Evolutionary conservation across 2,888 invertebrate species (phyloP).

Genomic region (Standfussiana lucernea): DNA sequence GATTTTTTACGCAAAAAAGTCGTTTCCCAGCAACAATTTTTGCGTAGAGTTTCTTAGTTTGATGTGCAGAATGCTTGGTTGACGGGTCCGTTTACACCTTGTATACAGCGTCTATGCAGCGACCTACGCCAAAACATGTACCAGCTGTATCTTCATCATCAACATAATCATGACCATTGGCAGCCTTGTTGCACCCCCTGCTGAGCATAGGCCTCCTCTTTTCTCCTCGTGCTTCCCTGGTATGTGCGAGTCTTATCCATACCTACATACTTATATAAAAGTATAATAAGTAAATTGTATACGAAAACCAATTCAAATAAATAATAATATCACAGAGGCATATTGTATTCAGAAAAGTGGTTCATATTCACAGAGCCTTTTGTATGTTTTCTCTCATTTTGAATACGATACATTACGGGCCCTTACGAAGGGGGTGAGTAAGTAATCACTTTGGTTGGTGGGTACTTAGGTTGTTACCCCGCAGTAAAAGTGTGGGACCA

Average conservation of each 20-base stretch:
- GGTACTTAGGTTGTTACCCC: conserved; percentile 25
- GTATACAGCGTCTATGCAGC: neutral
- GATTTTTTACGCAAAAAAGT: too few species aligned
- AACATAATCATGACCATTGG: neutral
- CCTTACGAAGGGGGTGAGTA: conserved; percentile 33
- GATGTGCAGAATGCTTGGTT: too few species aligned
- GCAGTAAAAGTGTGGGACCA: conserved; percentile 20
- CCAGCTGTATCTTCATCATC: neutral
- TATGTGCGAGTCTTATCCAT: neutral
- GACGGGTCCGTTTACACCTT: too few species aligned
- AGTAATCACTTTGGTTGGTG: conserved; percentile 35
- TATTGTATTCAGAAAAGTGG: conserved; percentile 22
- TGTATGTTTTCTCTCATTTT: conserved; percentile 49
- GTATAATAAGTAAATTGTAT: neutral
- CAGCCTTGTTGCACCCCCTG: neutral
- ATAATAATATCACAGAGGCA: conserved; percentile 31
- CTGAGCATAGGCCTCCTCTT: neutral
- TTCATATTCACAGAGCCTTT: conserved; percentile 31
- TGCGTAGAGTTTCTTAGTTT: too few species aligned
- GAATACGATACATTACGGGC: conserved; percentile 46
- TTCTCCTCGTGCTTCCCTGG: neutral
- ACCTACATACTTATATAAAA: neutral
- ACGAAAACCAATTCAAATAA: conserved; percentile 37
- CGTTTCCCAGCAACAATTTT: too few species aligned
- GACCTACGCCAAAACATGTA: neutral